Conservation (phyloP, 2,888 invertebrate genomes). For the Siphlonurus alternatus region DNA sequence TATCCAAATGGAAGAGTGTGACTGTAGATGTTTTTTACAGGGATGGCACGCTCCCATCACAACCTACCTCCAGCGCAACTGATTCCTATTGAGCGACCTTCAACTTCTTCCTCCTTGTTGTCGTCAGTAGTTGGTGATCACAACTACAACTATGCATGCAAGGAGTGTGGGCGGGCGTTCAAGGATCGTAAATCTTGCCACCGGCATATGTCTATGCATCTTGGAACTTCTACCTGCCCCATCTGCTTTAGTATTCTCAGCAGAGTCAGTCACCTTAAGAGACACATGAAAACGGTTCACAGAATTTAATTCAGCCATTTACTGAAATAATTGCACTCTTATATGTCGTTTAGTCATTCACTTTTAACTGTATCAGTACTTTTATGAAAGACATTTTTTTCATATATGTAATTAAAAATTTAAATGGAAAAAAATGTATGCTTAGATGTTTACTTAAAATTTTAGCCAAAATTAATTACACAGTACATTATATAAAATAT, state of each 20-base stretch:
- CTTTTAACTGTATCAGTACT: too few relatives aligned
- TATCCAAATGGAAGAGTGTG: too few relatives aligned
- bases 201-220: background rate
- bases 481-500: too few relatives aligned
- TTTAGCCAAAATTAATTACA: too few relatives aligned
- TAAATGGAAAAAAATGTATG: too few relatives aligned
- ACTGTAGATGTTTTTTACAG: background rate
- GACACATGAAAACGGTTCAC: background rate
- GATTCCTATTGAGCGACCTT: background rate
- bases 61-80: too few relatives aligned
- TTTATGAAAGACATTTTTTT: too few relatives aligned
- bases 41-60: background rate
- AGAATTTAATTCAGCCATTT: background rate
- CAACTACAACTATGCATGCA: background rate
- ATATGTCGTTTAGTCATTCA: too few relatives aligned
- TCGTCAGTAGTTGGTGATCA: background rate
- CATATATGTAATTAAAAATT: too few relatives aligned
- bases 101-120: background rate
- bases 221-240: conserved; percentile 1
- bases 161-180: background rate
- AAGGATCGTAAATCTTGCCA: background rate
- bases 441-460: too few relatives aligned
- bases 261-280: conserved; percentile 1
- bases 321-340: too few relatives aligned
- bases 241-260: background rate